Percentiles rank a stretch among this genome's conserved stretches.
Evolutionary conservation across 2,888 invertebrate genomes (phyloP).

Genomic region (Tortrix viridana): DNA sequence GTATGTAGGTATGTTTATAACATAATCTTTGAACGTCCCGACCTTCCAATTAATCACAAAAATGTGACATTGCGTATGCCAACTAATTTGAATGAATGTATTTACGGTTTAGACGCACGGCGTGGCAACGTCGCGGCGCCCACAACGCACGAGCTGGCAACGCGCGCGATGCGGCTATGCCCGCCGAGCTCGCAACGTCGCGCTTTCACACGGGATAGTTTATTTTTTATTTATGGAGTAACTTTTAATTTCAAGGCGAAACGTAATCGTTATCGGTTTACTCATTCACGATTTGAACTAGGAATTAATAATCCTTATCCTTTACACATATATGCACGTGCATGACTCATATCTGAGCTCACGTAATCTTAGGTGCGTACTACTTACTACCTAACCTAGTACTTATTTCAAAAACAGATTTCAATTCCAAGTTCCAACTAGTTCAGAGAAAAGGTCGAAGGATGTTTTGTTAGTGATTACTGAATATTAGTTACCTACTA

Average conservation of each 20-base stretch:
- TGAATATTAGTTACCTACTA: too few species aligned
- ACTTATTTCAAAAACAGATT: too few species aligned
- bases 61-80: conserved; percentile 42
- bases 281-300: conserved; percentile 29
- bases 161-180: conserved; percentile 64
- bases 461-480: too few species aligned
- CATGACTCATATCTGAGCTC: too few species aligned
- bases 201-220: conserved; percentile 63
- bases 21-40: conserved; percentile 34
- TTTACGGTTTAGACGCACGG: conserved; percentile 64
- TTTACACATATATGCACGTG: neutral
- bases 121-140: conserved; percentile 69
- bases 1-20: conserved; percentile 21
- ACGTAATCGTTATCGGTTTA: conserved; percentile 36
- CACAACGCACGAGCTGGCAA: conserved; percentile 38
- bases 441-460: too few species aligned
- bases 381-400: too few species aligned
- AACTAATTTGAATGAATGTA: conserved; percentile 75
- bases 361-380: too few species aligned
- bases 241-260: conserved; percentile 38
- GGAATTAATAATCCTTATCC: conserved; percentile 21
- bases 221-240: conserved; percentile 40
- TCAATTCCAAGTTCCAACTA: too few species aligned
- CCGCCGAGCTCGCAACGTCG: conserved; percentile 64
- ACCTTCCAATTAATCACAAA: conserved; percentile 38